These are phyloP conservation scores for Corella eumyota DNA, from an alignment of 23 tunicate genomes.

Conservation along the genomic window DNA sequence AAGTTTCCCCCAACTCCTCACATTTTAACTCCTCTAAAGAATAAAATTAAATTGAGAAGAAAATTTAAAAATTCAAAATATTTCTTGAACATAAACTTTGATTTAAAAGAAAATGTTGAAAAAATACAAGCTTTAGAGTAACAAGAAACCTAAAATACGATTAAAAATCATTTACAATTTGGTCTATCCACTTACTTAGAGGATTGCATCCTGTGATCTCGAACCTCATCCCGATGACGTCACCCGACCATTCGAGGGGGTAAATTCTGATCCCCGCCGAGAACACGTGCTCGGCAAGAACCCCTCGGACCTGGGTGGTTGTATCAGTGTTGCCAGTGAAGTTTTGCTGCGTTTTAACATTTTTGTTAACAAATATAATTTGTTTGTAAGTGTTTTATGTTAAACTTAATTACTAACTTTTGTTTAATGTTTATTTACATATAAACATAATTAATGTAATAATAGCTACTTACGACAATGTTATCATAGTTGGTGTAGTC, in stretches of 20 bases:
- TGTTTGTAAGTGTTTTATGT: neutral
- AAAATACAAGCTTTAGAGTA: neutral
- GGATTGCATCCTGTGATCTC: slow-evolving; percentile 87
- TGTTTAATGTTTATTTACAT: neutral
- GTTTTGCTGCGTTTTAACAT: slow-evolving; percentile 6
- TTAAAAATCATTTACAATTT: neutral
- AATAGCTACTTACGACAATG: slow-evolving; percentile 53
- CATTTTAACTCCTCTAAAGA: slow-evolving; percentile 27
- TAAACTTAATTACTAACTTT: neutral
- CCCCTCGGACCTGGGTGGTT: slow-evolving; percentile 19
- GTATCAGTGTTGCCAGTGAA: slow-evolving; percentile 53
- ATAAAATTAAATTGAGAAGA: neutral
- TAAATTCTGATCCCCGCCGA: slow-evolving; percentile 66
- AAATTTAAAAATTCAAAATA: too few relatives aligned
- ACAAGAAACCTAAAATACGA: neutral
- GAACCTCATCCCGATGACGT: slow-evolving; percentile 65
- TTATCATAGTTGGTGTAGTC: slow-evolving; percentile 53
- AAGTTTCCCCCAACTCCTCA: slow-evolving; percentile 18
- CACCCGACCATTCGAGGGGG: slow-evolving; percentile 62
- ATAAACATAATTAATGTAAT: too few relatives aligned
- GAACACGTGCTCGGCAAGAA: slow-evolving; percentile 61
- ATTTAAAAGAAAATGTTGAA: neutral
- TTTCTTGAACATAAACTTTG: neutral
- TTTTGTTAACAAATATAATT: neutral
- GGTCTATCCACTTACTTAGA: slow-evolving; percentile 26